Conservation (phyloP, 1,140 invertebrate genomes). For the Epicauta chinensis region DNA sequence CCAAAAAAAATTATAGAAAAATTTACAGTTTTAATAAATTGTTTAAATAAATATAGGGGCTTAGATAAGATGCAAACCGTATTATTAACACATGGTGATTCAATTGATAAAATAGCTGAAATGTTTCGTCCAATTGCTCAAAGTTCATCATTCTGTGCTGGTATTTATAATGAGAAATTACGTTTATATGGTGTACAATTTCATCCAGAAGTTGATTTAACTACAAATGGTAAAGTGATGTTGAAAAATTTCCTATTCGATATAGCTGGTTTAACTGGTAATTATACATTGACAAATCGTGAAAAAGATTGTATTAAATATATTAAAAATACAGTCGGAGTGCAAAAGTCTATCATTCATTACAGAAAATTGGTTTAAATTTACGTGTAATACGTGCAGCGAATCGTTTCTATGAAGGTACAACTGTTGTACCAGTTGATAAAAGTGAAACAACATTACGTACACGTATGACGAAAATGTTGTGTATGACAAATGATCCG, state of each 20-base stretch:
- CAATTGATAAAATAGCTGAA: constrained; percentile 84
- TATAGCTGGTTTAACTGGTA: constrained; percentile 77
- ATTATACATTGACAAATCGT: constrained; percentile 81
- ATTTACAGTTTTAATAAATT: too few relatives aligned
- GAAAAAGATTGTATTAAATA: constrained; percentile 92
- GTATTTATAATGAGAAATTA: constrained; percentile 86
- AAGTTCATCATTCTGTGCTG: constrained; percentile 79
- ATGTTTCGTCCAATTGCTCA: constrained; percentile 76
- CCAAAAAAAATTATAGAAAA: too few relatives aligned
- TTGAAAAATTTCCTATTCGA: constrained; percentile 93
- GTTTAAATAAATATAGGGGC: constrained; percentile 65
- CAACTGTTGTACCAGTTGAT: constrained; percentile 68
- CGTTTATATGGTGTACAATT: constrained; percentile 97
- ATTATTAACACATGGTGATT: constrained; percentile 94
- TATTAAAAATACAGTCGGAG: constrained; percentile 89
- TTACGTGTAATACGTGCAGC: constrained; percentile 73
- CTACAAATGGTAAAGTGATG: constrained; percentile 85
- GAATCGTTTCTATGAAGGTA: constrained; percentile 70
- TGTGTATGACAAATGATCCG: constrained; percentile 81
- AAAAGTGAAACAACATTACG: constrained; percentile 52
- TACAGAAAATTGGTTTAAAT: constrained; percentile 68
- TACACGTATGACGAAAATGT: constrained; percentile 74
- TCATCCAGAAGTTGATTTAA: constrained; percentile 93
- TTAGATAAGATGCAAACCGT: constrained; percentile 84
- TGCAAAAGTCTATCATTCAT: constrained; percentile 50